phyloP scores from a whole-genome alignment of 2,113 vertebrate genomes.

The Chunga burmeisteri region DNA sequence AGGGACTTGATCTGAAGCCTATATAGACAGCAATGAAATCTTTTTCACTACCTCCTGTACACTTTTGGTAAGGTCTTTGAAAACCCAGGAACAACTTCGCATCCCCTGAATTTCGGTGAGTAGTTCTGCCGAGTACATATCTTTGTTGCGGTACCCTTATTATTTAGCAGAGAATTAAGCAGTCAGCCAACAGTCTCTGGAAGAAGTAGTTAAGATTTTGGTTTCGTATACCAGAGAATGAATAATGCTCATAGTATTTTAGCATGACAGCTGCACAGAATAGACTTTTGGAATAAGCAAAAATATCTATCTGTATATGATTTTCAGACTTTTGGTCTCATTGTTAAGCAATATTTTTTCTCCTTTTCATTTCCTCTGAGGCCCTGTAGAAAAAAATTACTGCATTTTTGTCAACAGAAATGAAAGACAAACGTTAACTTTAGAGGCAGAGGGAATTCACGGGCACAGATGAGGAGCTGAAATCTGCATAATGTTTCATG shows the following conservation, averaged over 20 bases:
- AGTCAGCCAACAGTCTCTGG: not conserved
- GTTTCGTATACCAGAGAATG: not conserved
- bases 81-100: not conserved
- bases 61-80: not conserved
- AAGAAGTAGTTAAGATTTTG: not conserved
- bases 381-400: not conserved
- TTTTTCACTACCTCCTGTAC: not conserved
- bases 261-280: not conserved
- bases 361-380: conserved; percentile 20
- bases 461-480: not conserved
- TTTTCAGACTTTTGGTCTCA: not conserved
- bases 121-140: not conserved
- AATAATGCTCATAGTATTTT: not conserved
- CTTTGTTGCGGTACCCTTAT: not conserved
- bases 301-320: not conserved
- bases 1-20: not conserved
- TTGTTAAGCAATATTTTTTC: not conserved
- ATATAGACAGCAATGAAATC: not conserved
- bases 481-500: not conserved
- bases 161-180: not conserved
- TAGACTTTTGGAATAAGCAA: conserved; percentile 15
- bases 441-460: not conserved
- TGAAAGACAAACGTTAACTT: conserved; percentile 24
- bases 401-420: conserved; percentile 13
- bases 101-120: not conserved